phyloP scores from a whole-genome alignment of 2,797 vertebrate species.

The Ceryle rudis region DNA sequence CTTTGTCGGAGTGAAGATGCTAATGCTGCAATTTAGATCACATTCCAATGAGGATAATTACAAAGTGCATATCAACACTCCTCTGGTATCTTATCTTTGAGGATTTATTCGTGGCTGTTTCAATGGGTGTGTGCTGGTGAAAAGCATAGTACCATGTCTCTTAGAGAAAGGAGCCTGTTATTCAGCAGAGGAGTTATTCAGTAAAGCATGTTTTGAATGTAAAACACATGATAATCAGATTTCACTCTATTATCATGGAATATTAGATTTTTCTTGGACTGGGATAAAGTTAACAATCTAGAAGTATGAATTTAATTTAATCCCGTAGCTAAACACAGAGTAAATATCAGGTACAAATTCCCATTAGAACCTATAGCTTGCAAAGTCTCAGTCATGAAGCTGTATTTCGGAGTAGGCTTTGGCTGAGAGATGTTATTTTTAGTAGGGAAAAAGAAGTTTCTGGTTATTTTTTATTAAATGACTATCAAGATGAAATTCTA shows the following conservation, averaged over 20 bases:
- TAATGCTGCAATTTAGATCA: neutral
- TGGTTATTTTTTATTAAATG: neutral
- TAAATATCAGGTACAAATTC: neutral
- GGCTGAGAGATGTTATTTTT: neutral
- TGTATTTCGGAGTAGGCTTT: neutral
- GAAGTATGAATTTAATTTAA: neutral
- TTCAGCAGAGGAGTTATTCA: neutral
- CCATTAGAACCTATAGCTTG: neutral
- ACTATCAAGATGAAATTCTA: neutral
- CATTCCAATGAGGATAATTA: neutral
- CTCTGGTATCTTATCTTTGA: neutral
- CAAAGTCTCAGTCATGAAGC: neutral
- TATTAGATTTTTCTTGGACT: neutral
- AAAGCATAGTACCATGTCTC: neutral
- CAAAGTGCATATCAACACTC: neutral
- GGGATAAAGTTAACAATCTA: neutral
- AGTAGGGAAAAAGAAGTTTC: neutral
- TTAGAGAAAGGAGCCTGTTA: neutral
- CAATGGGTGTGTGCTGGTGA: neutral
- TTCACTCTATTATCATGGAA: neutral
- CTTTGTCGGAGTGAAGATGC: neutral
- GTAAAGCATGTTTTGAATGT: neutral
- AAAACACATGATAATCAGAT: neutral
- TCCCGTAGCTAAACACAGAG: neutral
- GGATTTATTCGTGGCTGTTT: neutral